phyloP scores from a whole-genome alignment of 2,888 invertebrate species.

The Leucophenga maculata region DNA sequence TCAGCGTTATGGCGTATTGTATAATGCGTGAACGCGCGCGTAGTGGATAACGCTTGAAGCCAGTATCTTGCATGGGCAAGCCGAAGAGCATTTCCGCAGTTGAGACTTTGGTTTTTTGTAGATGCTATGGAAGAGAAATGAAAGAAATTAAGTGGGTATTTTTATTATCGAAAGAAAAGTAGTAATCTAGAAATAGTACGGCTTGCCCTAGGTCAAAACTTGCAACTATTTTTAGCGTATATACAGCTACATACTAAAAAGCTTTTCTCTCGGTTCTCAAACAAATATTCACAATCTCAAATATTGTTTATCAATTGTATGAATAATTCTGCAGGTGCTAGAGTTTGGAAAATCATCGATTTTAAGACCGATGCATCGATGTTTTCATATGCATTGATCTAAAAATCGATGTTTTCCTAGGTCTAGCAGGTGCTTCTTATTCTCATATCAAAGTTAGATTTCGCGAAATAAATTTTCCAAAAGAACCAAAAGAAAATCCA shows the following conservation, averaged over 20 bases:
- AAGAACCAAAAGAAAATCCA: too few relatives aligned
- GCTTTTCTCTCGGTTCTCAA: constrained; percentile 16
- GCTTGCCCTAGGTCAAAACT: neutral
- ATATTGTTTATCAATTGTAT: constrained; percentile 30
- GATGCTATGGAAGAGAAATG: constrained; percentile 74
- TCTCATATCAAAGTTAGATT: too few relatives aligned
- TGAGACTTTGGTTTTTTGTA: constrained; percentile 88
- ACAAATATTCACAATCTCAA: constrained; percentile 30
- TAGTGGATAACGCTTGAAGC: constrained; percentile 89
- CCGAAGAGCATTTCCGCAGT: constrained; percentile 93
- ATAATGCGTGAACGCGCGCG: constrained; percentile 87
- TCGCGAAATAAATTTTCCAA: too few relatives aligned
- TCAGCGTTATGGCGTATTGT: constrained; percentile 91
- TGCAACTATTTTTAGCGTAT: constrained; percentile 39
- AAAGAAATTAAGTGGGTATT: too few relatives aligned
- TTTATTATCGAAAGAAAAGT: neutral
- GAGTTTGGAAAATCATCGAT: too few relatives aligned
- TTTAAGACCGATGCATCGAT: too few relatives aligned
- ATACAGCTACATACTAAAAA: too few relatives aligned
- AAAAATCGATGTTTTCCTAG: too few relatives aligned
- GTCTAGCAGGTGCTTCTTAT: too few relatives aligned
- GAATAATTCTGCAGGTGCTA: constrained; percentile 14
- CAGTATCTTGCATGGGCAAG: constrained; percentile 90
- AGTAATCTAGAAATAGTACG: constrained; percentile 4
- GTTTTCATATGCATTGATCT: too few relatives aligned